Conservation (phyloP, 2,797 vertebrate genomes). For the Emys orbicularis region DNA sequence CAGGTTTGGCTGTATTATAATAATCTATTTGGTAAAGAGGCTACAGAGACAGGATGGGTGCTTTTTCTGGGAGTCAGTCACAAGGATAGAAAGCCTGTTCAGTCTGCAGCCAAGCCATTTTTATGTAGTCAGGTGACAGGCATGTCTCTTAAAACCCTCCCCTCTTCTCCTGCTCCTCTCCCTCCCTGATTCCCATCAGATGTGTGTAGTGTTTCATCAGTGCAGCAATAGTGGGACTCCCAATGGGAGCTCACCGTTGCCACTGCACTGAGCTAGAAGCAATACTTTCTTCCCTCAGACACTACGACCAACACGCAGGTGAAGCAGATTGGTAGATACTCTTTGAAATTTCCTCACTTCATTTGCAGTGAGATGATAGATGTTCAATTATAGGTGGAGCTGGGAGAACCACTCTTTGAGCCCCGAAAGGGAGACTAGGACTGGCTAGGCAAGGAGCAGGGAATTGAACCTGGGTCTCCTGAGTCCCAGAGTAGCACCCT, state of each 20-base stretch:
- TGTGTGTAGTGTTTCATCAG: background rate
- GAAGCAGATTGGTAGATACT: background rate
- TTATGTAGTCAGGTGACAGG: background rate
- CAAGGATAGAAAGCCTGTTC: background rate
- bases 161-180: background rate
- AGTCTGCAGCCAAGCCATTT: background rate
- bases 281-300: background rate
- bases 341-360: background rate
- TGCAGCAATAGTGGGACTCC: background rate
- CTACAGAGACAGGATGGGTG: background rate
- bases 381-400: rapidly evolving
- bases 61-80: background rate
- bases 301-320: background rate
- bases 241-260: background rate
- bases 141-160: background rate
- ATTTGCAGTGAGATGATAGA: background rate
- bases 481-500: background rate
- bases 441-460: background rate
- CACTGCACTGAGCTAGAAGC: background rate
- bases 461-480: background rate
- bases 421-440: background rate
- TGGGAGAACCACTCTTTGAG: background rate
- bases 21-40: background rate
- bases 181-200: background rate
- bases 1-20: background rate